Evolutionary conservation across 1,140 invertebrate species (phyloP), one percentile per base, ranked within the genome.

Genomic region (Nixonia krombeini): DNA sequence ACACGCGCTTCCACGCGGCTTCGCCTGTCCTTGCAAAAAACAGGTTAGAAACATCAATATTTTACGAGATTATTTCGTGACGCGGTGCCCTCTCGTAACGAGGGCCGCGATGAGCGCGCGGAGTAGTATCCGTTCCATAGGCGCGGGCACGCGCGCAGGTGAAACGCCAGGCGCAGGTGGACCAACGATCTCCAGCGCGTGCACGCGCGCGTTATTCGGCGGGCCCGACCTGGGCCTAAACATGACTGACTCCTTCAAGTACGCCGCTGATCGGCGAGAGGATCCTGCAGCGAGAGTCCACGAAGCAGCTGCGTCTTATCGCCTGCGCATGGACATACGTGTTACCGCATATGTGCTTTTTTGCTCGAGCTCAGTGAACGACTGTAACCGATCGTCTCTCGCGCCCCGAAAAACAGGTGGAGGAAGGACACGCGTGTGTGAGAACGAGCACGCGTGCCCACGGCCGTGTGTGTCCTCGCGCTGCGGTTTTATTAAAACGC

Each of bases 91-190:
- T 52, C 23, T 21, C 13, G 12, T 44, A 35, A 64, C 35, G 45
- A 28, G 16, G 13, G 44, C 12, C 4, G 28, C 8, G 8, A 13
- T 15, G 37, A 16, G 26, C 9, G 29, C 17, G 17, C 21, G 31
- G 52, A 42, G 46, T 51, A 21, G 21, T 21, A 35, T 50, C 38
- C 53, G 62, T 69, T 75, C 38, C 40, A 37, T 47, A 50, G 33
- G 51, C 72, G 40, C 45, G 52, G 33, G 51, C 72, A 73, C 70
- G 68, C 57, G 72, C 73, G 81, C 81, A 83, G 81, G 81, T 83
- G 81, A 81, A 69, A 79, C 73, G 66, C 35, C 46, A 25, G 51
- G 70, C 58, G 80, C 79, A 82, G 80, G 80, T 81, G 81, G 73
- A 79, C 74, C 72, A 72, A 52, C 50, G 71, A 75, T 79, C 70